These are phyloP conservation scores for Meloidogyne chitwoodi DNA, from an alignment of 1,140 invertebrate genomes.

Conservation along the genomic window DNA sequence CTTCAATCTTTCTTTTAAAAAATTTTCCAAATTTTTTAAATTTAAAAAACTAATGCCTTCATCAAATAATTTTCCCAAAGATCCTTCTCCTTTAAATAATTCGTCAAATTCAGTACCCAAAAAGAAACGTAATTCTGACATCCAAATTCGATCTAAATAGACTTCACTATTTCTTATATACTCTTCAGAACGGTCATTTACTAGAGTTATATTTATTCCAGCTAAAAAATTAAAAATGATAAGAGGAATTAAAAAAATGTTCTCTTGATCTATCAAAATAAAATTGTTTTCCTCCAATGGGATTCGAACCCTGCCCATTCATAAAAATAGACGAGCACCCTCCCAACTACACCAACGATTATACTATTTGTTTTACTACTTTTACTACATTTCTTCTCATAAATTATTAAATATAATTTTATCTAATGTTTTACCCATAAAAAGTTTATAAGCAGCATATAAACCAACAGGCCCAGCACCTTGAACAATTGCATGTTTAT, in stretches of 20 bases:
- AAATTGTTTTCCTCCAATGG: too few species aligned
- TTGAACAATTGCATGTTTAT: neutral
- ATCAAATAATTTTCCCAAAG: neutral
- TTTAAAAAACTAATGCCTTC: neutral
- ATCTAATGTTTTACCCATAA: neutral
- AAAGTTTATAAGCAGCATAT: neutral
- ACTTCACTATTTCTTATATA: constrained; percentile 8
- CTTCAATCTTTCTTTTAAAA: neutral
- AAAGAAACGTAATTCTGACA: constrained; percentile 12
- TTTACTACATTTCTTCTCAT: too few species aligned
- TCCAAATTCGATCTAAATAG: constrained; percentile 5
- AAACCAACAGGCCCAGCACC: constrained; percentile 4
- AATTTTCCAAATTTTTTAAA: neutral
- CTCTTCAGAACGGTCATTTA: constrained; percentile 15
- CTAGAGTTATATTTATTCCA: neutral
- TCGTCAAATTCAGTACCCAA: neutral
- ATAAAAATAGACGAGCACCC: too few species aligned
- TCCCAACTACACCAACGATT: too few species aligned
- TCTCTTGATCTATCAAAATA: too few species aligned
- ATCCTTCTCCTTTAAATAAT: neutral
- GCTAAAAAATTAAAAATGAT: neutral
- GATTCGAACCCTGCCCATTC: too few species aligned
- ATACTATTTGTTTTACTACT: too few species aligned
- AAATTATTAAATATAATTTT: too few species aligned
- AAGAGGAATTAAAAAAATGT: too few species aligned